phyloP scores from a whole-genome alignment of 1,140 invertebrate genomes.

The Dinoponera quadriceps region DNA sequence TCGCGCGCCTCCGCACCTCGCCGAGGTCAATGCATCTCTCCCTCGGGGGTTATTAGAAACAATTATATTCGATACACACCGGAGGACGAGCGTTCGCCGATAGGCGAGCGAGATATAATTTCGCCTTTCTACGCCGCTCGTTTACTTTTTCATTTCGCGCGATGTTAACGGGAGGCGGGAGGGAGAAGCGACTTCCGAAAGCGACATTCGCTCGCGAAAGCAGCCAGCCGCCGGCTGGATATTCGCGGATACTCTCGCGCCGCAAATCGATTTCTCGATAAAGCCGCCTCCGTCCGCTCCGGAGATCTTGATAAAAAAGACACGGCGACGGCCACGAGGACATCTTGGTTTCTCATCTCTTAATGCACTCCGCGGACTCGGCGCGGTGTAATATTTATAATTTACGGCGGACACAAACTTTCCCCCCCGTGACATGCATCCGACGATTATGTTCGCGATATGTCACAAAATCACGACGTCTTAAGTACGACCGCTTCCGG shows the following conservation, averaged over 20 bases:
- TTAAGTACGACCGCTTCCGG: constrained; percentile 36
- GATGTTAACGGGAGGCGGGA: not conserved
- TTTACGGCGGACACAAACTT: constrained; percentile 48
- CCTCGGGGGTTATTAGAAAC: too few species aligned
- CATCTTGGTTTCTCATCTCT: constrained; percentile 51
- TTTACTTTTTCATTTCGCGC: not conserved
- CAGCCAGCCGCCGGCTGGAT: not conserved
- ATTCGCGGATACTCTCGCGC: constrained; percentile 1
- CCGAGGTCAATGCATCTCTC: not conserved
- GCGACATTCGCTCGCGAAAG: not conserved
- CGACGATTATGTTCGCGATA: constrained; percentile 38
- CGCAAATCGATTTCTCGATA: constrained; percentile 55
- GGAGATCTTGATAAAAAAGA: constrained; percentile 57
- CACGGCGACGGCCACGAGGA: constrained; percentile 12
- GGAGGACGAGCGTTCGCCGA: not conserved
- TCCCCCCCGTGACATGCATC: constrained; percentile 4
- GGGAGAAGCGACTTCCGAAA: too few species aligned
- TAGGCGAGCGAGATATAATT: too few species aligned
- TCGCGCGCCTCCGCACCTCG: too few species aligned
- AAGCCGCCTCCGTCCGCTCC: constrained; percentile 1
- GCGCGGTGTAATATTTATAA: constrained; percentile 43
- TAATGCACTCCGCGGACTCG: constrained; percentile 37
- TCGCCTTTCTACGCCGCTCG: too few species aligned
- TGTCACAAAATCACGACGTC: constrained; percentile 52
- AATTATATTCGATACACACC: too few species aligned